A percentile compares a stretch with the other conserved stretches of the same genome.
Conservation (phyloP, 2,888 invertebrate genomes). For the Keiferia lycopersicella region DNA sequence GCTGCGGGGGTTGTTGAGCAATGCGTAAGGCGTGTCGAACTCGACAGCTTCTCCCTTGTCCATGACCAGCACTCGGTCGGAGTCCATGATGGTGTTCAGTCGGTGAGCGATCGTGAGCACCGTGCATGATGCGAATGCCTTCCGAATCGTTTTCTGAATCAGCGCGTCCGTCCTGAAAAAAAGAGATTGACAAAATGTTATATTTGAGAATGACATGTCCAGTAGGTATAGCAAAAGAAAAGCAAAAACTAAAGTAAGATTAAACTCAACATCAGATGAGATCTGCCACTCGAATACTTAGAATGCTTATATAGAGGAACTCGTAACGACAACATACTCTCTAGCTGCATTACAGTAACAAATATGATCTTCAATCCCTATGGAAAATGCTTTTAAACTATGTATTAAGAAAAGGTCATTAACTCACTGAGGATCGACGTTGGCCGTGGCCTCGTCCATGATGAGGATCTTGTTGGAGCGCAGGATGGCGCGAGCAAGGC, state of each 20-base stretch:
- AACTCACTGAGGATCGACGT: conserved; percentile 89
- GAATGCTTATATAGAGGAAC: no score
- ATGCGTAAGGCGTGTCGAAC: conserved; percentile 83
- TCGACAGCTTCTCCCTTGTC: conserved; percentile 83
- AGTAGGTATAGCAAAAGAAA: no score
- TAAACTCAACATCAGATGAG: no score
- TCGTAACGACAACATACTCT: no score
- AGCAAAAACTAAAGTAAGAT: no score
- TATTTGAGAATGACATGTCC: no score
- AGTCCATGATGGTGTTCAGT: conserved; percentile 95
- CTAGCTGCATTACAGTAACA: no score
- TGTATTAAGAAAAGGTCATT: not conserved
- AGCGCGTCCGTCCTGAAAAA: conserved; percentile 85
- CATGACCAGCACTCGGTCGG: conserved; percentile 88
- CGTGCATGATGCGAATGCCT: conserved; percentile 89
- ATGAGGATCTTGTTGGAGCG: conserved; percentile 91
- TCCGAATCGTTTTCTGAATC: conserved; percentile 91
- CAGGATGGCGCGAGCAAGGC: conserved; percentile 93
- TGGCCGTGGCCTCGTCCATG: conserved; percentile 96
- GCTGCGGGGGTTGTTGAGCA: conserved; percentile 77
- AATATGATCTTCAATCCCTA: not conserved
- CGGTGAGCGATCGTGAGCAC: conserved; percentile 96
- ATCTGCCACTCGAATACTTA: no score
- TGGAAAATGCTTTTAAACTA: not conserved
- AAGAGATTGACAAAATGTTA: not conserved